A percentile compares a stretch with the other conserved stretches of the same genome.
phyloP scores from a whole-genome alignment of 2,797 vertebrate species.

The Pangasius sanitwongsei region DNA sequence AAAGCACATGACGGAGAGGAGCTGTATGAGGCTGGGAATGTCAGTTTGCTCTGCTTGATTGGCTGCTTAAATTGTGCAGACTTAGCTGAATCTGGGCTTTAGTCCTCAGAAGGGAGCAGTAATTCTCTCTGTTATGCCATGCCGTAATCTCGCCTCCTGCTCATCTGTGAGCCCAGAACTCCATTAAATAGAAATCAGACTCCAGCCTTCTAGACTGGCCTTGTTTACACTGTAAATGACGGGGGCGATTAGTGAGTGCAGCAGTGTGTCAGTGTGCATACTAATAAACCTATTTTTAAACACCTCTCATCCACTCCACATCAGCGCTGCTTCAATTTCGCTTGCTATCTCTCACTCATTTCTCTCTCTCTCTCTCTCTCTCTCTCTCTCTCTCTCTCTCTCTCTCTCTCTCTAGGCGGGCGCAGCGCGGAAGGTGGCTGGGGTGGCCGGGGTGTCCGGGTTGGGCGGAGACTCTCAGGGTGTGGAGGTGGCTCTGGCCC shows the following conservation, averaged over 20 bases:
- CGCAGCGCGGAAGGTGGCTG: conserved; percentile 81
- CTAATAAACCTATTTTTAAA: conserved; percentile 15
- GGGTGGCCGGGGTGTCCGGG: conserved; percentile 66
- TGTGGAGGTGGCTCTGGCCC: conserved; percentile 91
- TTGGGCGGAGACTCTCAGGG: conserved; percentile 83
- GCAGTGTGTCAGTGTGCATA: background rate
- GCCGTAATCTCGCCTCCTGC: conserved; percentile 11
- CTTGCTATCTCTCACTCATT: background rate
- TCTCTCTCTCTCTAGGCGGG: conserved; percentile 70
- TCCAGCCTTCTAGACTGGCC: background rate
- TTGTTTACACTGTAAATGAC: conserved; percentile 29
- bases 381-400: background rate
- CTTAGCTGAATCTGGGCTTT: background rate
- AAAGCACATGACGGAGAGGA: background rate
- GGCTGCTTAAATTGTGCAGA: background rate
- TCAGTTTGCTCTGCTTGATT: conserved; percentile 1
- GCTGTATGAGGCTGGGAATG: background rate
- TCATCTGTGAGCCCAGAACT: conserved; percentile 9
- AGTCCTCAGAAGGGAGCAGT: background rate
- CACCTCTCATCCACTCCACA: background rate
- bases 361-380: background rate
- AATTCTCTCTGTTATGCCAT: conserved; percentile 13
- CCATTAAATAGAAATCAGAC: conserved; percentile 20
- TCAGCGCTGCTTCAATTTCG: background rate
- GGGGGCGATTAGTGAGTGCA: background rate